These are phyloP conservation scores for Semotilus atromaculatus DNA, from an alignment of 2,797 vertebrate genomes.

Conservation along the genomic window DNA sequence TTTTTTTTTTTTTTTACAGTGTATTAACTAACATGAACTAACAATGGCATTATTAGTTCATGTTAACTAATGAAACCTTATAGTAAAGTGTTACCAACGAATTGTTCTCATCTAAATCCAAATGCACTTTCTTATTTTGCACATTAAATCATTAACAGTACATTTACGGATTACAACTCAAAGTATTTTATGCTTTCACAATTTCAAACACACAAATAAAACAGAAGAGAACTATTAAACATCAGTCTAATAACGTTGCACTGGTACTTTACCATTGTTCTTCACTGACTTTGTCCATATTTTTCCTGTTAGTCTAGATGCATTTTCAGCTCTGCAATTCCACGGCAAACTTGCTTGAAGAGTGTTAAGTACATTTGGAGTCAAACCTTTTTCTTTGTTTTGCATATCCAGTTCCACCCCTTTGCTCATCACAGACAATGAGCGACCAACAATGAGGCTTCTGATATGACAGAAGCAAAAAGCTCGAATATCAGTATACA, in stretches of 20 bases:
- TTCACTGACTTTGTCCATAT: slow-evolving; percentile 36
- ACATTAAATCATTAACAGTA: background rate
- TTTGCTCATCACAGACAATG: background rate
- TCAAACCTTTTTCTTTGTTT: background rate
- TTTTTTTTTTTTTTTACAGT: too few species aligned
- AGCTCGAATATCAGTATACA: background rate
- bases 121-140: background rate
- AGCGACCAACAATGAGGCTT: background rate
- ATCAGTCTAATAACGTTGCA: background rate
- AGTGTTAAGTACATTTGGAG: too few species aligned
- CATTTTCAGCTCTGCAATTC: background rate
- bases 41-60: too few species aligned
- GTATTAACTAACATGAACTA: too few species aligned
- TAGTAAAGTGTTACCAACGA: too few species aligned
- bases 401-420: slow-evolving; percentile 1
- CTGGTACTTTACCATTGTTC: slow-evolving; percentile 36
- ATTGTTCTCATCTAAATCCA: too few species aligned
- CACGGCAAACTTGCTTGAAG: background rate
- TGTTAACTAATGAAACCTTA: too few species aligned
- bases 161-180: background rate
- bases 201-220: background rate
- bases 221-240: background rate
- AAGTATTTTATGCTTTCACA: background rate
- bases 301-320: background rate
- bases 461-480: background rate